Evolutionary conservation across 1,140 invertebrate species (phyloP), one percentile per base, ranked within the genome.

Genomic region (Drosophila funebris): DNA sequence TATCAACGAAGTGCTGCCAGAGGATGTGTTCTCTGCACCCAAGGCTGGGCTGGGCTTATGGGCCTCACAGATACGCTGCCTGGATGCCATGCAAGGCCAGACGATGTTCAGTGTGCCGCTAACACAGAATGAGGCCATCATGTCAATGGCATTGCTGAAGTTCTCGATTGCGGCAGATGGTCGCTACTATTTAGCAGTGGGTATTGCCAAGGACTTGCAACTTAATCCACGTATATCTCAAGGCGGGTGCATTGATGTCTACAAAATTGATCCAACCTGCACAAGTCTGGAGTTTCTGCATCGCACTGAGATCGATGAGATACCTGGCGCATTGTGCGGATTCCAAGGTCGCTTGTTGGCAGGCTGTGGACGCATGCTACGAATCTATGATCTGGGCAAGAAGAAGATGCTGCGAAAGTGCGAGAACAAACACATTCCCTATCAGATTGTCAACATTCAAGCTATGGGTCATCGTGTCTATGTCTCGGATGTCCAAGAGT

Each of bases 381-480:
- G 99, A 60, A 94, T 99, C 4, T 99, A 99, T 91, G 99, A 99
- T 80, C 95, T 99, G 85, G 99, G 99, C 37, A 98, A 98, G 85
- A 98, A 99, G 91, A 99, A 99, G 92, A 91, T 99, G 27, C 92
- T 99, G 4, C 93, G 98, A 36, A 99, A 99, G 93, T 99, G 99
- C 93, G 99, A 99, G 93, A 99, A 99, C 92, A 98, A 99, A 95
- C 98, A 99, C 92, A 96, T 99, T 92, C 98, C 98, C 9, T 98
- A 99, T 91, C 94, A 96, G 48, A 97, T 99, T 60, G 96, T 98
- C 0, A 96, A 96, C 66, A 98, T 99, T 56, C 96, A 98, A 90
- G 96, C 97, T 0, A 96, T 98, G 79, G 98, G 98, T 0, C 96
- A 98, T 87, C 94, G 99, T 48, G 96, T 99, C 24, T 97, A 97